Conservation (phyloP, 2,797 vertebrate genomes). For the Steatocranus sp. region DNA sequence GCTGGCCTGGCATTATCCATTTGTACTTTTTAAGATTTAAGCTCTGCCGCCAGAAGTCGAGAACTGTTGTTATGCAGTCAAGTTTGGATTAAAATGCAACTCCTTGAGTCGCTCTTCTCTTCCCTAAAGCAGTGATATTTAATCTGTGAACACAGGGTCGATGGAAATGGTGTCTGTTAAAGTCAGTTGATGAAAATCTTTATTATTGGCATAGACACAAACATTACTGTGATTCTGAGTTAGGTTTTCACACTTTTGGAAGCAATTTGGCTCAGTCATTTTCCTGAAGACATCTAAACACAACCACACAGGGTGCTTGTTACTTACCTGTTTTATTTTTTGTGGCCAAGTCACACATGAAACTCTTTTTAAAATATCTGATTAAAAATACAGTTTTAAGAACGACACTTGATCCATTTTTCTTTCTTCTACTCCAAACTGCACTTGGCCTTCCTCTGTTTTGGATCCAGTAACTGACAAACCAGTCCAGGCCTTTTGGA, state of each 20-base stretch:
- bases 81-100: background rate
- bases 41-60: background rate
- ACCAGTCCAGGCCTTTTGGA: background rate
- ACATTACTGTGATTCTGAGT: background rate
- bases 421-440: background rate
- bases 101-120: background rate
- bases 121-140: background rate
- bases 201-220: background rate
- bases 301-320: background rate
- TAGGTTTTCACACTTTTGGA: background rate
- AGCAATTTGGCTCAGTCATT: background rate
- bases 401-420: background rate
- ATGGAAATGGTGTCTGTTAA: background rate
- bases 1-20: background rate
- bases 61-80: background rate
- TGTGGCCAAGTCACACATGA: background rate
- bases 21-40: background rate
- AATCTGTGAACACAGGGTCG: background rate
- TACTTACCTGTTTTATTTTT: background rate
- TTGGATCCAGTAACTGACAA: background rate
- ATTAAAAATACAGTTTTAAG: background rate
- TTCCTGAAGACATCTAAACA: background rate
- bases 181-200: background rate
- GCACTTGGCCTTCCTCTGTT: background rate
- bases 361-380: background rate